A percentile compares a stretch with the other conserved stretches of the same genome.
phyloP scores from a whole-genome alignment of 2,888 invertebrate species.

The Himalopsyche anomala region DNA sequence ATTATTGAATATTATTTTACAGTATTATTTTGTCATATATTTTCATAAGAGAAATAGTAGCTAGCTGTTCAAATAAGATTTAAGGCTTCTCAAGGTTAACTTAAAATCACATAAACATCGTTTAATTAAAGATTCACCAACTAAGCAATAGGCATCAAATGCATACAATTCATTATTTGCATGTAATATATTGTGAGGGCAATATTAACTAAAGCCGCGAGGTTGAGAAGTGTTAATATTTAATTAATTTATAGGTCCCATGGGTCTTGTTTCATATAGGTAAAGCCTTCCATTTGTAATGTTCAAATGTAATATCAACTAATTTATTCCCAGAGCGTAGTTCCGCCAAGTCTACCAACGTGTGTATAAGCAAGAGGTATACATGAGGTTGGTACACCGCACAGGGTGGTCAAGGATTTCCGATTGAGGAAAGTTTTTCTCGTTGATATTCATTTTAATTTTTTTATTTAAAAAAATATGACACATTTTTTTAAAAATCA shows the following conservation, averaged over 20 bases:
- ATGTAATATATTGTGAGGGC: background rate
- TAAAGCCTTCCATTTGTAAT: slow-evolving; percentile 51
- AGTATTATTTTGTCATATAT: no score
- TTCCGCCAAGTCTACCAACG: slow-evolving; percentile 26
- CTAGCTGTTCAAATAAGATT: no score
- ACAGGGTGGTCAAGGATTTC: background rate
- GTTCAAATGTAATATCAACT: slow-evolving; percentile 53
- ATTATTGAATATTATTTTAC: no score
- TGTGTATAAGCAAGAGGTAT: background rate
- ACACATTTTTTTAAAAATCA: no score
- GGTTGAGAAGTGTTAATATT: slow-evolving; percentile 51
- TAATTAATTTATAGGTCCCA: slow-evolving; percentile 55
- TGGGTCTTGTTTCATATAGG: slow-evolving; percentile 51
- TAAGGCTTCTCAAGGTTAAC: no score
- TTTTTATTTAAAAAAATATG: no score
- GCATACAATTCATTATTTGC: slow-evolving; percentile 8
- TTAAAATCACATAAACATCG: background rate
- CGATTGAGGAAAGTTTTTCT: no score
- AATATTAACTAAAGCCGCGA: slow-evolving; percentile 7
- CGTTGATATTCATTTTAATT: no score
- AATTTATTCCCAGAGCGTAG: slow-evolving; percentile 54
- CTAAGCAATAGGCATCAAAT: background rate
- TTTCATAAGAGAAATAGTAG: no score
- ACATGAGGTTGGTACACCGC: background rate
- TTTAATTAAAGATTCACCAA: background rate